A percentile compares a stretch with the other conserved stretches of the same genome.
Evolutionary conservation across 2,888 invertebrate genomes (phyloP).

Genomic region (Habrosyne pyritoides): DNA sequence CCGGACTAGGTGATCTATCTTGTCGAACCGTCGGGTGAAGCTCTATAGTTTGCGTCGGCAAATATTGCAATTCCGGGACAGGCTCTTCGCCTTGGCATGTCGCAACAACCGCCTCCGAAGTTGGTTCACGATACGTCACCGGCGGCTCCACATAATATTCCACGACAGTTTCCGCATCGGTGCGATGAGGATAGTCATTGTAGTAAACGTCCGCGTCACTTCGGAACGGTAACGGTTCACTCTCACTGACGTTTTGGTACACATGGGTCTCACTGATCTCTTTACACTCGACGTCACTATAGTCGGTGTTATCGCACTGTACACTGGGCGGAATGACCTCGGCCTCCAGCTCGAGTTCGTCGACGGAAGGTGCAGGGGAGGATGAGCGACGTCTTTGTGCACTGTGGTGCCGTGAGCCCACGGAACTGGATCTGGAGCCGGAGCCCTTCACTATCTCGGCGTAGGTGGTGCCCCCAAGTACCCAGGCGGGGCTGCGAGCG

Average conservation of each 20-base stretch:
- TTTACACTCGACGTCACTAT: constrained; percentile 4
- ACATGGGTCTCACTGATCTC: constrained; percentile 49
- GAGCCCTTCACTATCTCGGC: constrained; percentile 90
- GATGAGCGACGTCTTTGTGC: constrained; percentile 30
- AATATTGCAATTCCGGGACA: constrained; percentile 17
- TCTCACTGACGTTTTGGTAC: constrained; percentile 64
- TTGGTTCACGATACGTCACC: constrained; percentile 37
- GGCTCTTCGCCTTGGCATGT: constrained; percentile 13
- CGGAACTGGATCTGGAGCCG: constrained; percentile 66
- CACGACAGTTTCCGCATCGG: constrained; percentile 25
- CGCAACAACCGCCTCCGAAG: constrained; percentile 26
- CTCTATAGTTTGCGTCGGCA: constrained; percentile 22
- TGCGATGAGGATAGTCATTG: constrained; percentile 28
- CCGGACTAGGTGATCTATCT: constrained; percentile 55
- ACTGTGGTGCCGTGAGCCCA: constrained; percentile 48
- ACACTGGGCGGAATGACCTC: constrained; percentile 20
- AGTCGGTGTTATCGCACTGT: neutral
- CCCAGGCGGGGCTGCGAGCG: constrained; percentile 86
- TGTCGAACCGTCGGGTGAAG: constrained; percentile 38
- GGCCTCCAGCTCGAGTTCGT: constrained; percentile 23
- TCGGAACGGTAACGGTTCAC: constrained; percentile 56
- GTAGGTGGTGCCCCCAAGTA: constrained; percentile 89
- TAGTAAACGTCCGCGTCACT: constrained; percentile 49
- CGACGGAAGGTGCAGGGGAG: constrained; percentile 34
- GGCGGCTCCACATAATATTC: constrained; percentile 35